Evolutionary conservation across 2,113 vertebrate genomes (phyloP).

Genomic region (Cercocebus atys): DNA sequence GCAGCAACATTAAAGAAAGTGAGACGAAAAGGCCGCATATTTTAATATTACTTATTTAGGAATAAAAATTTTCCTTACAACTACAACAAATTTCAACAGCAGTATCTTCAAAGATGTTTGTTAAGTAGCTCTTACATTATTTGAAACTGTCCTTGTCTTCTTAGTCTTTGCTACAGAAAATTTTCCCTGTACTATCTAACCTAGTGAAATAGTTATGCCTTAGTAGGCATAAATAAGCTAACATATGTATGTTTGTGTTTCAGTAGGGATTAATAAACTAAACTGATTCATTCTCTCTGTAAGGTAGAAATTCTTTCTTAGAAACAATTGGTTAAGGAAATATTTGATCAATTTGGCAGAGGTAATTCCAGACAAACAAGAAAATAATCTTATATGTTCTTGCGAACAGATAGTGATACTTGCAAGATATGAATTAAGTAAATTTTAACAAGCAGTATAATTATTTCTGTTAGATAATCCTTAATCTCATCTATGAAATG

Average conservation of each 20-base stretch:
- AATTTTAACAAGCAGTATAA: background rate
- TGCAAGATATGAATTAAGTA: slow-evolving; percentile 30
- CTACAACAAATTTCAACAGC: background rate
- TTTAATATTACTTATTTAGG: background rate
- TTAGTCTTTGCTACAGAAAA: slow-evolving; percentile 69
- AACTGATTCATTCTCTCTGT: slow-evolving; percentile 59
- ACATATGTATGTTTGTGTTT: slow-evolving; percentile 63
- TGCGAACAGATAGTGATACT: slow-evolving; percentile 33
- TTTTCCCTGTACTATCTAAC: slow-evolving; percentile 56
- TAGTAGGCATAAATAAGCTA: slow-evolving; percentile 54
- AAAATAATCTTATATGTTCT: slow-evolving; percentile 10
- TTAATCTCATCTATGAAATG: background rate
- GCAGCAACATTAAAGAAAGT: background rate
- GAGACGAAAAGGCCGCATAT: background rate
- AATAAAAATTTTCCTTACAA: slow-evolving; percentile 3
- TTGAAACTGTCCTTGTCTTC: background rate
- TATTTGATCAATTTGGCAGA: background rate
- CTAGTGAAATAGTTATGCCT: slow-evolving; percentile 31
- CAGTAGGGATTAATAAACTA: slow-evolving; percentile 72
- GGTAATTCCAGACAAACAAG: slow-evolving; percentile 53
- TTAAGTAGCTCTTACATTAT: slow-evolving; percentile 7
- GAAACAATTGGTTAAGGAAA: slow-evolving; percentile 71
- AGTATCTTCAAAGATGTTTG: slow-evolving; percentile 15
- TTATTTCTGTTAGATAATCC: slow-evolving; percentile 52
- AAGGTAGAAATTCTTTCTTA: slow-evolving; percentile 65